These are phyloP conservation scores for Drosophila emarginata DNA, from an alignment of 2,888 invertebrate genomes.

Conservation along the genomic window DNA sequence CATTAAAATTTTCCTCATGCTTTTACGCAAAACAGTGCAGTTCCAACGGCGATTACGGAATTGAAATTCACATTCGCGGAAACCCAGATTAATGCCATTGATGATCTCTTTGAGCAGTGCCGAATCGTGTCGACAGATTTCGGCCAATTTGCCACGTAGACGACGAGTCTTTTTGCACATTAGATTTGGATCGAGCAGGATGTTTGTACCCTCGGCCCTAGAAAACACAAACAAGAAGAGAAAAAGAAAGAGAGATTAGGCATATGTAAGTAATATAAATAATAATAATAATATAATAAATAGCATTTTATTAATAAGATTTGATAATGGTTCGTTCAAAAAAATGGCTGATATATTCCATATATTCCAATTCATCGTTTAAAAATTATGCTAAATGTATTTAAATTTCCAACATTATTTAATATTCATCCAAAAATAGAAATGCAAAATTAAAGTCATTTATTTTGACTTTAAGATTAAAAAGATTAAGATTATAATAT, in stretches of 20 bases:
- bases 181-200: conserved; percentile 93
- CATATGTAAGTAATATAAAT: too few relatives aligned
- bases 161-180: conserved; percentile 93
- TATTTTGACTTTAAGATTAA: neutral
- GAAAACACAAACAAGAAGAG: neutral
- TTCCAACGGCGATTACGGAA: conserved; percentile 94
- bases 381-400: neutral
- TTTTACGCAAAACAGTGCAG: conserved; percentile 89
- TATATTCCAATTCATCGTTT: neutral
- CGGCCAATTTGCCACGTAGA: conserved; percentile 89
- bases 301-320: too few relatives aligned
- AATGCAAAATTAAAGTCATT: neutral
- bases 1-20: conserved; percentile 89
- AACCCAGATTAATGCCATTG: conserved; percentile 91
- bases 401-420: neutral
- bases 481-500: conserved; percentile 5
- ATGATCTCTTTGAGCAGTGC: conserved; percentile 91
- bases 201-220: conserved; percentile 92
- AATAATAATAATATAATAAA: too few relatives aligned
- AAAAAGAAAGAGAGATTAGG: neutral
- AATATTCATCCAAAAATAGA: neutral
- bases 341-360: too few relatives aligned
- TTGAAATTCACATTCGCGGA: conserved; percentile 93
- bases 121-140: conserved; percentile 93
- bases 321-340: too few relatives aligned